Base-by-base conservation (phyloP, 2,113 vertebrate genomes). In the Callipepla squamata region DNA sequence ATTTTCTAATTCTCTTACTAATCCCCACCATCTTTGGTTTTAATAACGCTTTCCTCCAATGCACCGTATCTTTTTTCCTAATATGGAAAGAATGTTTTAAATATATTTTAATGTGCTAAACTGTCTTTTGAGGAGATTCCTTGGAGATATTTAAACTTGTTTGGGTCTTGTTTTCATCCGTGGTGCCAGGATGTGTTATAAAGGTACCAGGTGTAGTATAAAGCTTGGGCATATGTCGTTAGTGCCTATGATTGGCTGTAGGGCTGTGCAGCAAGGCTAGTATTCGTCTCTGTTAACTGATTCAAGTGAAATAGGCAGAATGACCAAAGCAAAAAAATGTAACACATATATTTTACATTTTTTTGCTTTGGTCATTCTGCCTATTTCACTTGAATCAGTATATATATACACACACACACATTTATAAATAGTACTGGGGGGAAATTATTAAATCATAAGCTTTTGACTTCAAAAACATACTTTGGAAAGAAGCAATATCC, bases 281-380 rank as follows among this genome's bases (percentile, higher is more conserved):
- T 0, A 0, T 11, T 32, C 63, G 19, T 67, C 28, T 78, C 25
- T 73, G 58, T 73, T 87, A 61, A 12, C 1, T 16, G 36, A 63
- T 80, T 85, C 44, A 5, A 26, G 17, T 45, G 42, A 70, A 58
- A 79, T 47, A 74, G 7, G 3, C 21, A 85, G 82, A 79, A 59
- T 15, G 57, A 23, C 26, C 7, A 13, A 70, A 82, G 75, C 7
- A 36, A 74, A 77, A 69, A 40, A 40, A 40, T 40, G 40, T 40
- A 40, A 40, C 2, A 40, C 5, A 40, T 40, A 40, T 40, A 40
- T 36, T 36, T 36, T 36, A 36, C 36, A 36, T 36, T 36, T 36
- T 36, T 36, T 36, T 36, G 36, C 36, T 36, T 36, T 36, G 36
- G 36, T 36, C 36, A 36, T 36, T 36, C 36, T 36, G 36, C 36